phyloP scores from a whole-genome alignment of 2,888 invertebrate species.

The Bombylius discolor region DNA sequence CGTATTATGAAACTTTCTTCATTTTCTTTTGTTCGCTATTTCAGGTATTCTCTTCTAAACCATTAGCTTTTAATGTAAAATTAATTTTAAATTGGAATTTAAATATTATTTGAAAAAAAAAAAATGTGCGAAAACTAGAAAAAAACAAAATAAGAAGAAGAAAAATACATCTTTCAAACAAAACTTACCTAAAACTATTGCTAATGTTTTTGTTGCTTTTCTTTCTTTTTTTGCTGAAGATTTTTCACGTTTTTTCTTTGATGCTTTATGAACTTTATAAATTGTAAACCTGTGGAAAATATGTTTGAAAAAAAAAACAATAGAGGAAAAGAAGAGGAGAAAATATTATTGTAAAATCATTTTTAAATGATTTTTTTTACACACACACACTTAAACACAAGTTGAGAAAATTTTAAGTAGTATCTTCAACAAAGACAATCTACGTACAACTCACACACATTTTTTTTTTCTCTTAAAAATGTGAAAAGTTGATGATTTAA shows the following conservation, averaged over 20 bases:
- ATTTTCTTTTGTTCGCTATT: too few relatives aligned
- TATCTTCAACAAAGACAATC: too few relatives aligned
- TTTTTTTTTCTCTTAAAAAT: too few relatives aligned
- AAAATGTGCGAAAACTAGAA: background rate
- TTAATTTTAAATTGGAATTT: background rate
- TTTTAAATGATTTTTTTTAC: too few relatives aligned
- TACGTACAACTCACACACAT: too few relatives aligned
- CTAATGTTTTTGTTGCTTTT: slow-evolving; percentile 96
- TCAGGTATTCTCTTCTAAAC: background rate
- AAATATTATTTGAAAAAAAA: slow-evolving; percentile 1
- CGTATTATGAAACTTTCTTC: too few relatives aligned
- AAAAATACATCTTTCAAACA: background rate
- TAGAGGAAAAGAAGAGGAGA: too few relatives aligned
- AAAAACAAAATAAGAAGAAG: background rate
- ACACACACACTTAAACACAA: too few relatives aligned
- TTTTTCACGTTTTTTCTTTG: slow-evolving; percentile 87
- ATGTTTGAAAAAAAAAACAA: too few relatives aligned
- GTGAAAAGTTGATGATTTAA: too few relatives aligned
- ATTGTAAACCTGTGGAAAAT: slow-evolving; percentile 57
- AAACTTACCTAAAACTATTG: slow-evolving; percentile 88
- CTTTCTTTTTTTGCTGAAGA: slow-evolving; percentile 88
- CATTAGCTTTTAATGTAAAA: background rate
- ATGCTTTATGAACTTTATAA: slow-evolving; percentile 87
- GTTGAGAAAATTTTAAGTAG: too few relatives aligned
- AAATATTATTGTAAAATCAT: too few relatives aligned